A percentile compares a stretch with the other conserved stretches of the same genome.
Evolutionary conservation across 2,113 vertebrate species (phyloP).

Genomic region (Ceuthmochares aereus): DNA sequence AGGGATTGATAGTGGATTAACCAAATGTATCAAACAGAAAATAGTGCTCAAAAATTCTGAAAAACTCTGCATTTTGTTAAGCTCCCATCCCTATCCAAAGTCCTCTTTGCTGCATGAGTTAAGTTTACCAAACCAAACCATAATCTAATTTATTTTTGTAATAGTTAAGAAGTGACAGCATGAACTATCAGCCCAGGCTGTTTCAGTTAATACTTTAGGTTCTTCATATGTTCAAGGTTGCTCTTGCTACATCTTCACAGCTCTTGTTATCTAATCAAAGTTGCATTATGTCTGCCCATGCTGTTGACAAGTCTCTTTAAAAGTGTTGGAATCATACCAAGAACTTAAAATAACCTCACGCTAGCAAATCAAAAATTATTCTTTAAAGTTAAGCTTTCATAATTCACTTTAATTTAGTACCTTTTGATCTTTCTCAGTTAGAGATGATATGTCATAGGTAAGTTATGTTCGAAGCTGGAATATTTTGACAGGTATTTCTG

Average conservation of each 20-base stretch:
- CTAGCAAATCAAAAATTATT: background rate
- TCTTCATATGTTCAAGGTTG: background rate
- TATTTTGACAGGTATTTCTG: background rate
- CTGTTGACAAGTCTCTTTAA: conserved; percentile 23
- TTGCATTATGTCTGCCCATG: background rate
- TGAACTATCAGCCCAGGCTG: background rate
- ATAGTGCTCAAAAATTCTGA: background rate
- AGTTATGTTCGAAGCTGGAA: background rate
- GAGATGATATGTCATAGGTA: background rate
- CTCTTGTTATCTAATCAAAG: background rate
- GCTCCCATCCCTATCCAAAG: background rate
- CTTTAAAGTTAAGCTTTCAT: background rate
- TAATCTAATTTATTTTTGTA: background rate
- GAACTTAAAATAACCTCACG: conserved; percentile 4
- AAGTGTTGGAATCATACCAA: conserved; percentile 27
- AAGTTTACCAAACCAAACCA: background rate
- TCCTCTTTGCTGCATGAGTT: background rate
- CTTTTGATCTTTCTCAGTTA: background rate
- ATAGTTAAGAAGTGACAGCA: background rate
- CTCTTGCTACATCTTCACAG: conserved; percentile 9
- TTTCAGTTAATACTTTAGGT: background rate
- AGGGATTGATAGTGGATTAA: background rate
- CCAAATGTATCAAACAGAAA: background rate
- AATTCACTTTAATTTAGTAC: background rate
- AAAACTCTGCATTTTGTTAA: background rate